These are phyloP conservation scores for Lepidocyrtinus sp. DNA, from an alignment of 2,888 invertebrate species.

Conservation along the genomic window DNA sequence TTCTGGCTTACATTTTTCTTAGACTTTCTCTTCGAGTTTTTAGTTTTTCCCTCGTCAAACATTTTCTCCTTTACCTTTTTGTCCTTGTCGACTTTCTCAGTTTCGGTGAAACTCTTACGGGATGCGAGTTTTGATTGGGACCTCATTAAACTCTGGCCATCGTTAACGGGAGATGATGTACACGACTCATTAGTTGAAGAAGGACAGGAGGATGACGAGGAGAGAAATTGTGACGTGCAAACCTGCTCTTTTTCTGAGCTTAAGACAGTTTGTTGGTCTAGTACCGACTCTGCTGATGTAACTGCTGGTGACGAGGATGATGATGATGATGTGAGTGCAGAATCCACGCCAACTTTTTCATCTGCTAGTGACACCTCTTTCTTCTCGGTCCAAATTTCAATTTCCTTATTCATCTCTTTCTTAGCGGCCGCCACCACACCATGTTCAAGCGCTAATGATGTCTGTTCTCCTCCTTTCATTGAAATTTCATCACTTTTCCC, in stretches of 20 bases:
- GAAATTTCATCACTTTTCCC: slow-evolving; percentile 15
- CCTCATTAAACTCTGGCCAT: slow-evolving; percentile 56
- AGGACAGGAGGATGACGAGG: slow-evolving; percentile 30
- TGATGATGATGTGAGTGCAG: neutral
- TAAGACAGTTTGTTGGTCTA: neutral
- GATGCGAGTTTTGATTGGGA: slow-evolving; percentile 57
- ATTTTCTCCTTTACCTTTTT: neutral
- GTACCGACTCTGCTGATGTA: neutral
- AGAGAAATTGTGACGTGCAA: too few relatives aligned
- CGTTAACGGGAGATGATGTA: slow-evolving; percentile 60
- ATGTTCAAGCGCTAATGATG: neutral
- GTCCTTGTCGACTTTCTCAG: slow-evolving; percentile 11
- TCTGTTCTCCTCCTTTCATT: neutral
- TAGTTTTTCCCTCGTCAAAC: slow-evolving; percentile 22
- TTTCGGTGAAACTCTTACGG: slow-evolving; percentile 40
- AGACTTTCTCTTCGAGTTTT: neutral
- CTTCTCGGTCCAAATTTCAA: slow-evolving; percentile 53
- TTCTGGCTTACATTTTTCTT: slow-evolving; percentile 17
- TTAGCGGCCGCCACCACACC: neutral
- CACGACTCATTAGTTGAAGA: slow-evolving; percentile 53
- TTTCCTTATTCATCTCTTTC: slow-evolving; percentile 29
- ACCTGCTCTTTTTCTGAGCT: slow-evolving; percentile 29
- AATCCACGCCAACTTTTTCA: slow-evolving; percentile 24
- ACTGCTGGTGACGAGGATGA: neutral
- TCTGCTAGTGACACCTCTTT: slow-evolving; percentile 52